phyloP scores from a whole-genome alignment of 23 tunicate genomes.

The Botrylloides violaceus region DNA sequence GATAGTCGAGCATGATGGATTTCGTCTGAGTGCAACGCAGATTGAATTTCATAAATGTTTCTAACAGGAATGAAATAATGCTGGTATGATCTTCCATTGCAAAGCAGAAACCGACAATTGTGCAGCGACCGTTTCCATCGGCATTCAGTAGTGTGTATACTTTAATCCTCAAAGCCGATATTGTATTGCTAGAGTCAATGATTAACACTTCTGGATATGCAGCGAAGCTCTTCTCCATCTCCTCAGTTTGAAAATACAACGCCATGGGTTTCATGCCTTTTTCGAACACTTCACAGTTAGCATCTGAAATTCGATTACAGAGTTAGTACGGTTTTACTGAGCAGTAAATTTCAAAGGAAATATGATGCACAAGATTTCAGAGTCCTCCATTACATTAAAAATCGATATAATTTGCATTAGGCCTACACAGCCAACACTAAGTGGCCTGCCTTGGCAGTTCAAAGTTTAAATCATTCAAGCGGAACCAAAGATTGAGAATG shows the following conservation, averaged over 20 bases:
- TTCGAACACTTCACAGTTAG: conserved; percentile 1
- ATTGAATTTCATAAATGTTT: not conserved
- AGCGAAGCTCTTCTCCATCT: conserved; percentile 18
- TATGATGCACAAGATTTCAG: too few species aligned
- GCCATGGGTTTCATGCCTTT: conserved; percentile 4
- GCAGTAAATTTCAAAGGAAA: too few species aligned
- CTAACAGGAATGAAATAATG: not conserved
- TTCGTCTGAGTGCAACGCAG: not conserved
- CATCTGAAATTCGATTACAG: conserved; percentile 9
- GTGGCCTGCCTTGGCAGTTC: too few species aligned
- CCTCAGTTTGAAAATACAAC: conserved; percentile 16
- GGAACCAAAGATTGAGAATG: too few species aligned
- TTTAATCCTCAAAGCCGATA: conserved; percentile 4
- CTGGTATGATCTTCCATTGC: not conserved
- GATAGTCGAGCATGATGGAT: not conserved
- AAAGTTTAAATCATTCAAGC: too few species aligned
- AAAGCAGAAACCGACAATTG: conserved; percentile 21
- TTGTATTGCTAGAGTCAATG: conserved; percentile 21
- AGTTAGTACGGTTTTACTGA: too few species aligned
- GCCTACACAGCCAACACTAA: too few species aligned
- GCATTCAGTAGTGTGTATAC: conserved; percentile 10
- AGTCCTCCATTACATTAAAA: too few species aligned
- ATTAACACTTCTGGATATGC: conserved; percentile 31
- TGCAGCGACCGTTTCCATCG: conserved; percentile 22
- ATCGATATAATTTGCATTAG: too few species aligned